Evolutionary conservation across 2,797 vertebrate genomes (phyloP), one percentile per base, ranked within the genome.

Genomic region (Xyrichtys novacula): DNA sequence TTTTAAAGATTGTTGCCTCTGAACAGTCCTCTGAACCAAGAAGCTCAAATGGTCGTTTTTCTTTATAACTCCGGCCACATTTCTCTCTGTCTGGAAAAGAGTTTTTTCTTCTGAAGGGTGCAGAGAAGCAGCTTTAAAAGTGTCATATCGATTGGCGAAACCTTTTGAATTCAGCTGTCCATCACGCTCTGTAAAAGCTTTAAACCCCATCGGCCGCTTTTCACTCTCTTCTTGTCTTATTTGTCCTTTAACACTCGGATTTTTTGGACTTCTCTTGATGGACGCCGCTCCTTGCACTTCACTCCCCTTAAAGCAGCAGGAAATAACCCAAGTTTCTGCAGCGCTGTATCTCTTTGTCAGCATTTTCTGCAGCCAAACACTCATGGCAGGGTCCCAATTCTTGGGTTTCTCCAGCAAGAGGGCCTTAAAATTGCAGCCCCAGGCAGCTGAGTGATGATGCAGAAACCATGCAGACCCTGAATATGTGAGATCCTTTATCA

Each of bases 331-430:
- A 15, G 42, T 26, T 26, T 38, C 17, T 16, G 60, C 46, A 7
- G 53, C 40, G 1, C 59, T 3, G 53, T 19, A 25, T 54, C 25
- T 72, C 14, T 71, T 71, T 20, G 64, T 77, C 75, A 75, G 70
- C 44, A 32, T 57, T 46, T 76, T 50, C 40, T 64, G 40, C 36
- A 77, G 50, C 38, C 62, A 43, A 48, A 48, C 36, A 12, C 44
- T 16, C 7, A 39, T 6, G 44, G 72, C 23, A 2, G 50, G 29
- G 17, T 28, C 53, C 83, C 67, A 28, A 38, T 20, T 34, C 25
- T 62, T 25, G 9, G 60, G 22, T 44, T 60, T 76, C 75, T 85
- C 40, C 52, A 79, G 7, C 17, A 70, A 38, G 12, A 70, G 61
- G 25, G 70, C 63, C 55, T 73, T 54, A 43, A 84, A 64, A 42